Evolutionary conservation across 1,140 invertebrate species (phyloP), one percentile per base, ranked within the genome.

Genomic region (Venturia canescens): DNA sequence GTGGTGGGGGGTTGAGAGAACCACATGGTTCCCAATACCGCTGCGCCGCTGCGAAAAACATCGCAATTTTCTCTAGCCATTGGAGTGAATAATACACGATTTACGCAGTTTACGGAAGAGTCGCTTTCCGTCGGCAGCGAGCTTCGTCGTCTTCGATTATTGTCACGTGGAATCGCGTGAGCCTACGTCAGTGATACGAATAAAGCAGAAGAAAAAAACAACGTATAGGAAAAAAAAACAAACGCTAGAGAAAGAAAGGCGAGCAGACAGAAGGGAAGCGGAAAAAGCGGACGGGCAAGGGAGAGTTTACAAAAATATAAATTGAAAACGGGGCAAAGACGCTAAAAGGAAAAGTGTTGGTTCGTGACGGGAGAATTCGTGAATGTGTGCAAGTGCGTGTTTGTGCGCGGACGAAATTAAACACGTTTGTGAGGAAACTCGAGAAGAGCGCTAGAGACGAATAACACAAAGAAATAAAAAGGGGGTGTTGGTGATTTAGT

Each of bases 61-160:
- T 80, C 71, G 79, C 57, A 75, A 75, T 75, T 80, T 75, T 76
- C 31, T n/a, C 44, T 15, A 75, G 53, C 53, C 53, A 57, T 57
- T 23, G 21, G 21, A 63, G 27, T n/a, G 26, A 80, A 13, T 34
- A 18, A 66, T 13, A 48, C 7, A 69, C 29, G 16, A 81, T 79
- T 82, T 82, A 79, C 80, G 80, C 80, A 82, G 76, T 82, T 82
- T 82, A 82, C 70, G 77, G 70, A 79, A 82, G 57, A 82, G 69
- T 15, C 26, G 67, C 60, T 21, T 23, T 63, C 60, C 23, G 21
- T 26, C 60, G n/a, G 9, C 23, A 15, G 60, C 60, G 11, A 23
- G 11, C 23, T 57, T 21, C 6, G 60, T 77, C 27, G 23, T 67
- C 66, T 23, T 38, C 16, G 38, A 48, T 72, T 38, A 23, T 57